These are phyloP conservation scores for Probosciger aterrimus DNA, from an alignment of 2,113 vertebrate species.

Conservation along the genomic window DNA sequence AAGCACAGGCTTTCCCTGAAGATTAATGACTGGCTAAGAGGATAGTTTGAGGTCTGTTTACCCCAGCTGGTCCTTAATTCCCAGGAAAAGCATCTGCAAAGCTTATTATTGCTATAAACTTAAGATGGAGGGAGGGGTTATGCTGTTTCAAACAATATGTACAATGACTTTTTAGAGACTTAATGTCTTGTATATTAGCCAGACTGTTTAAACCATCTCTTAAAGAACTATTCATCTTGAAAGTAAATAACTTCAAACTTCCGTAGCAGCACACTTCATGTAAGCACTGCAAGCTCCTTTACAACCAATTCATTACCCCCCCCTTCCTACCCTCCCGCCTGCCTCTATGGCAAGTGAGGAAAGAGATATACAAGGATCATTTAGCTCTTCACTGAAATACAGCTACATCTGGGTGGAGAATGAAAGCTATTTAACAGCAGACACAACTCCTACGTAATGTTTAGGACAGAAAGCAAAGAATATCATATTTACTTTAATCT, in stretches of 20 bases:
- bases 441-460: background rate
- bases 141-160: slow-evolving; percentile 1
- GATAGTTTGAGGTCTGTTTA: slow-evolving; percentile 70
- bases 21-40: slow-evolving; percentile 68
- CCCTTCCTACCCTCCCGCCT: accelerated
- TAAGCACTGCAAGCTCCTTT: background rate
- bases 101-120: slow-evolving; percentile 62
- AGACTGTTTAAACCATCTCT: slow-evolving; percentile 45
- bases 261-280: background rate
- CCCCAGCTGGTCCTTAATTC: slow-evolving; percentile 66
- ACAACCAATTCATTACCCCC: background rate
- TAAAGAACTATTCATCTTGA: slow-evolving; percentile 46
- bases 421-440: background rate
- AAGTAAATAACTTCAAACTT: slow-evolving; percentile 34
- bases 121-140: slow-evolving; percentile 31
- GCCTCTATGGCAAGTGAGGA: background rate
- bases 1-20: slow-evolving; percentile 65
- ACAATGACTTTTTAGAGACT: slow-evolving; percentile 39
- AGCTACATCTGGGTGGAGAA: background rate
- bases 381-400: background rate
- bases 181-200: slow-evolving; percentile 34
- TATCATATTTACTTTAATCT: background rate
- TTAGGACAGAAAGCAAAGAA: slow-evolving; percentile 9
- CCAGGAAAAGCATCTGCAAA: slow-evolving; percentile 63
- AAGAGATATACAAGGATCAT: background rate